phyloP scores from a whole-genome alignment of 2,113 vertebrate species.

The Nothoprocta pentlandii region DNA sequence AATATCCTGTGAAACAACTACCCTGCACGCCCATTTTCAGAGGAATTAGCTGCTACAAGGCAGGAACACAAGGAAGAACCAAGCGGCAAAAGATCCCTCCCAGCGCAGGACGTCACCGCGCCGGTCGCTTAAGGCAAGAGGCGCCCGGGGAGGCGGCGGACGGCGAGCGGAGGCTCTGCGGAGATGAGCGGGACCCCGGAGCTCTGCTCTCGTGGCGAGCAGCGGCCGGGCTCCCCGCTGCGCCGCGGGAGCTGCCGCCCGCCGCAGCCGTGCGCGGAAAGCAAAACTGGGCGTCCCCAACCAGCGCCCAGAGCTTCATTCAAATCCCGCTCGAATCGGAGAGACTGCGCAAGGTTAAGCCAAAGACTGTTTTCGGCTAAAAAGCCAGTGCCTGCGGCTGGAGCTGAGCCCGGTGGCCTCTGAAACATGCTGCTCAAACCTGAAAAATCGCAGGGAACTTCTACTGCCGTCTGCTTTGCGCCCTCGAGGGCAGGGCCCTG shows the following conservation, averaged over 20 bases:
- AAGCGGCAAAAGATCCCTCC: neutral
- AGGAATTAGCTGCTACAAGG: neutral
- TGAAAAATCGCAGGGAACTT: neutral
- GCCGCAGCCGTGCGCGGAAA: neutral
- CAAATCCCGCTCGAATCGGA: constrained; percentile 1
- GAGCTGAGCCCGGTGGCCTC: constrained; percentile 28
- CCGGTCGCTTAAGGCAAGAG: neutral
- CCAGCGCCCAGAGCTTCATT: neutral
- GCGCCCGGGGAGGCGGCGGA: neutral
- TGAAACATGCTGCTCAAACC: neutral
- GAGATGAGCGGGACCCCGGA: neutral
- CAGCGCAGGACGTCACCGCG: fast-evolving
- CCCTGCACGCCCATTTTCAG: fast-evolving
- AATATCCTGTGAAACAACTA: neutral
- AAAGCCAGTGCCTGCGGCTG: neutral
- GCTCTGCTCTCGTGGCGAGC: too few species aligned
- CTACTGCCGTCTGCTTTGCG: constrained; percentile 9
- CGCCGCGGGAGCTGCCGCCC: too few species aligned
- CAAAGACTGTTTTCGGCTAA: neutral
- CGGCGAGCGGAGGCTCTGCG: neutral
- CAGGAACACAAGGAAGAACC: neutral
- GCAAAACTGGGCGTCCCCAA: neutral
- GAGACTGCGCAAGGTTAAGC: neutral
- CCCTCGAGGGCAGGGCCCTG: neutral
- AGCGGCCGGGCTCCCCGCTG: neutral